Evolutionary conservation across 2,113 vertebrate species (phyloP), one percentile per base, ranked within the genome.

Genomic region (Ceratotherium simum): DNA sequence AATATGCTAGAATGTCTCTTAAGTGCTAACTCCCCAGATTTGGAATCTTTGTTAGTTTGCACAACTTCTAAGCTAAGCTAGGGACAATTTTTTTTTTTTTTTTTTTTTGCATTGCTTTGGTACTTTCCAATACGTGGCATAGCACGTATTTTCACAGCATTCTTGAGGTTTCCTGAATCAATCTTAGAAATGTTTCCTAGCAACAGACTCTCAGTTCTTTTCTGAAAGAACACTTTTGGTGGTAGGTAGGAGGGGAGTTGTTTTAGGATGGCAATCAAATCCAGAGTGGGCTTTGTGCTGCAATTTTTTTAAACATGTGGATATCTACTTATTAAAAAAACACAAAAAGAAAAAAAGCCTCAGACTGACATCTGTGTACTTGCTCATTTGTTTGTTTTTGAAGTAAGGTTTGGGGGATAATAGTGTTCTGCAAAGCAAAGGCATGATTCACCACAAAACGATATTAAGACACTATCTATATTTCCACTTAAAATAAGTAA

Each of bases 111-210:
- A 54, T 97, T 67, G 91, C 86, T 97, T 95, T 96, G 70, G 48
- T 97, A 78, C 76, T 94, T 96, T 98, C 98, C 97, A 98, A 17
- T 97, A 96, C 97, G 97, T 96, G 76, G 95, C 27, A 95, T 85
- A 84, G 92, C 54, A 46, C 76, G 95, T 98, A 97, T 98, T 99
- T 98, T 98, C 97, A 97, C 92, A 98, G 96, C 93, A 93, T 98
- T 98, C 97, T 97, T 96, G 79, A 98, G 96, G 90, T 95, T 97
- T 98, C 94, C 83, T 98, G 96, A 98, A 98, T 98, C 97, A 98
- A 96, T 98, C 97, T 98, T 98, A 98, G 97, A 92, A 78, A 97
- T 81, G 96, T 98, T 98, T 99, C 98, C 97, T 99, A 98, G 98
- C 98, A 99, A 99, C 98, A 97, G 86, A 92, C 1, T 27, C 96